Evolutionary conservation across 1,140 invertebrate species (phyloP).

Genomic region (Drosophila watanabei): DNA sequence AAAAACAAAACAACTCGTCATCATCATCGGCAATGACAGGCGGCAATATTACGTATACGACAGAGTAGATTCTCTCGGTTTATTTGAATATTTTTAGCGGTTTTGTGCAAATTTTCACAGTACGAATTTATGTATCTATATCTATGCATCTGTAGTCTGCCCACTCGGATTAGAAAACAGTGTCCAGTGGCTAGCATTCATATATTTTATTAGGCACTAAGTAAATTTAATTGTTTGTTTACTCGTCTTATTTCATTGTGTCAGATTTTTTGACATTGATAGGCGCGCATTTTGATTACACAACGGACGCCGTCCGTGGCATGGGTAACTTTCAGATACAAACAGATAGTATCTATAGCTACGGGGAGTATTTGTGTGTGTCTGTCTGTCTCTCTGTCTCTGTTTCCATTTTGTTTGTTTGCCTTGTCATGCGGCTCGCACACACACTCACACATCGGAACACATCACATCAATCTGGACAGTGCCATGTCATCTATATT

Average conservation of each 20-base stretch:
- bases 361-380: constrained; percentile 24
- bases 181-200: constrained; percentile 50
- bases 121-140: constrained; percentile 11
- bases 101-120: constrained; percentile 4
- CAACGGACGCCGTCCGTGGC: constrained; percentile 39
- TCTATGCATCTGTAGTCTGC: constrained; percentile 27
- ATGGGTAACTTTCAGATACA: constrained; percentile 40
- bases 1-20: constrained; percentile 7
- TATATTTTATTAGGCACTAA: constrained; percentile 82
- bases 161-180: constrained; percentile 49
- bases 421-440: constrained; percentile 38
- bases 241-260: constrained; percentile 80
- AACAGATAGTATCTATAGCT: constrained; percentile 33
- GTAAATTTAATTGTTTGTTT: constrained; percentile 84
- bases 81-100: constrained; percentile 23
- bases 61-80: constrained; percentile 25
- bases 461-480: constrained; percentile 72
- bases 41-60: constrained; percentile 69
- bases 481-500: constrained; percentile 81
- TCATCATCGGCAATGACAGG: constrained; percentile 44
- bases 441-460: constrained; percentile 2
- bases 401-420: constrained; percentile 41
- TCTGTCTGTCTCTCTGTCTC: constrained; percentile 6
- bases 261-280: constrained; percentile 84
- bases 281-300: constrained; percentile 82